These are phyloP conservation scores for Paragorgia papillata DNA, from an alignment of 92 coral and sea anemone species.

Conservation along the genomic window DNA sequence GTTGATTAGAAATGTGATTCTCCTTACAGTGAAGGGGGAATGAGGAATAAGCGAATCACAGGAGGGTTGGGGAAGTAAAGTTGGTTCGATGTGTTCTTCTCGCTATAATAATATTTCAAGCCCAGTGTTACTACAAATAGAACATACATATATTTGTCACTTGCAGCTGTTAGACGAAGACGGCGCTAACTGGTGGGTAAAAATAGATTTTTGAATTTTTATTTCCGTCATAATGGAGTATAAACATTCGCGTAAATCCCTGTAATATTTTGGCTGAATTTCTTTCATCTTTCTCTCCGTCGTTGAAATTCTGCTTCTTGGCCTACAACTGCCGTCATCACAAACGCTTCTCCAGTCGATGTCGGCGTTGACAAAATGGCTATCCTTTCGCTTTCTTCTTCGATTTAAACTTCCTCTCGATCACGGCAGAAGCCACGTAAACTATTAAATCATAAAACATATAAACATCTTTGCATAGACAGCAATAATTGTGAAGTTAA, in stretches of 20 bases:
- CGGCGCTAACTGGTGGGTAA: slow-evolving; percentile 97
- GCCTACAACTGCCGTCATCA: slow-evolving; percentile 19
- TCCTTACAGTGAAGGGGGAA: slow-evolving; percentile 54
- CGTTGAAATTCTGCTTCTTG: neutral
- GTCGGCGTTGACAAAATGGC: neutral
- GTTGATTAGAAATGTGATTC: slow-evolving; percentile 58
- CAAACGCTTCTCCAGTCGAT: neutral
- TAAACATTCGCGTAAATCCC: slow-evolving; percentile 51
- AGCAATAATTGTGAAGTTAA: too few relatives aligned
- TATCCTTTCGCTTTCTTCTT: neutral
- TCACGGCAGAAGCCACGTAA: neutral
- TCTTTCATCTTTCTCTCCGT: slow-evolving; percentile 7
- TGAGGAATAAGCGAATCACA: slow-evolving; percentile 93
- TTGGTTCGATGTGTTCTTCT: slow-evolving; percentile 37
- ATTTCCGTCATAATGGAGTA: slow-evolving; percentile 84
- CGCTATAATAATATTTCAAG: slow-evolving; percentile 75
- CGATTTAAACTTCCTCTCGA: neutral
- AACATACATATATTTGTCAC: slow-evolving; percentile 86
- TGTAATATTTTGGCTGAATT: slow-evolving; percentile 45
- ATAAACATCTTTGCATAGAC: neutral
- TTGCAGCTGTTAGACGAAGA: slow-evolving; percentile 95
- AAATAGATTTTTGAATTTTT: slow-evolving; percentile 99
- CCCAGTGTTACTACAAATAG: slow-evolving; percentile 96
- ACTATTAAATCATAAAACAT: neutral
- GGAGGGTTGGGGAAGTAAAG: slow-evolving; percentile 44